These are phyloP conservation scores for Centruroides vittatus DNA, from an alignment of 1,140 invertebrate genomes.

Conservation along the genomic window DNA sequence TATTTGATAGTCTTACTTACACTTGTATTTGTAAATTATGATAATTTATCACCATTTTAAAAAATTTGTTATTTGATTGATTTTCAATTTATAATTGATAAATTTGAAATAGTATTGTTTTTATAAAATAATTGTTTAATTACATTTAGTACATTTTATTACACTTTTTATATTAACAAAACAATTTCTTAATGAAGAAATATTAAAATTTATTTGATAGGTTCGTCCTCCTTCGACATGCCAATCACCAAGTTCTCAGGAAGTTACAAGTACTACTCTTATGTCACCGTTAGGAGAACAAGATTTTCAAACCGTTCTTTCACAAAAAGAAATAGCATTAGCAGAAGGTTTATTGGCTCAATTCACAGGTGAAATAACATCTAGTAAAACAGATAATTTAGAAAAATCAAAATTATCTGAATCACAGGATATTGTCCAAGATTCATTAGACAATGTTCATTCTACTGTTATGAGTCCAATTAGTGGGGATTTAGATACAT, in stretches of 20 bases:
- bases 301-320: slow-evolving; percentile 51
- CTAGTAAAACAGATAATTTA: not conserved
- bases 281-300: slow-evolving; percentile 36
- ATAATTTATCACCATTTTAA: too few species aligned
- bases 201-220: not conserved
- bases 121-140: too few species aligned
- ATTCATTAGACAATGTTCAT: too few species aligned
- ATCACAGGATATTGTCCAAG: not conserved
- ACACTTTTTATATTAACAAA: too few species aligned
- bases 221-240: not conserved
- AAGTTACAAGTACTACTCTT: not conserved
- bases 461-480: too few species aligned
- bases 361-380: slow-evolving; percentile 32
- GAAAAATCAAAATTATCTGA: not conserved
- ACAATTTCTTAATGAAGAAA: too few species aligned
- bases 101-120: not conserved
- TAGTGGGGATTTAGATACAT: not conserved
- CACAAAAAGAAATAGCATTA: slow-evolving; percentile 56
- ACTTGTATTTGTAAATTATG: too few species aligned
- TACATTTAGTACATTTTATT: too few species aligned
- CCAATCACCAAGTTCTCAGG: too few species aligned
- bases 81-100: too few species aligned
- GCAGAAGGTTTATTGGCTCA: slow-evolving; percentile 71
- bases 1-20: too few species aligned
- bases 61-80: too few species aligned